Evolutionary conservation across 1,140 invertebrate genomes (phyloP).

Genomic region (Bombyx mandarina): DNA sequence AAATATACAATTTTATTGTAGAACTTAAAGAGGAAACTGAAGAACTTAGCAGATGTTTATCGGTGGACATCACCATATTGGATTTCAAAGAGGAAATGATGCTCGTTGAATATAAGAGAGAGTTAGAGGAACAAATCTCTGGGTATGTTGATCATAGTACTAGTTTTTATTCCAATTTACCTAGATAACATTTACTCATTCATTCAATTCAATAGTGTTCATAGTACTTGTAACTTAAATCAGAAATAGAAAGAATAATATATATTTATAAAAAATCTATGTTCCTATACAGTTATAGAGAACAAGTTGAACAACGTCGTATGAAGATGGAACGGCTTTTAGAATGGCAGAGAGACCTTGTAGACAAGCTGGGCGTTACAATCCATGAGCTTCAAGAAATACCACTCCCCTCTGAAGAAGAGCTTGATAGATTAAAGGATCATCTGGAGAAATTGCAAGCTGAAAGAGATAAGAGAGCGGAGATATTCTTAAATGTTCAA

Average conservation of each 20-base stretch:
- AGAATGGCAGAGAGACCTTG: constrained; percentile 56
- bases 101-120: constrained; percentile 48
- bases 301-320: constrained; percentile 50
- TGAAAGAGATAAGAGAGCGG: constrained; percentile 69
- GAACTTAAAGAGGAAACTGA: constrained; percentile 57
- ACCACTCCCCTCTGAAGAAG: constrained; percentile 67
- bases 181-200: not conserved
- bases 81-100: constrained; percentile 54
- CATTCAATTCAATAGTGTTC: too few species aligned
- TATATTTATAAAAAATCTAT: not conserved
- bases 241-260: too few species aligned
- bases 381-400: constrained; percentile 55
- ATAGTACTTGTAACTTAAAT: too few species aligned
- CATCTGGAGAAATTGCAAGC: constrained; percentile 70
- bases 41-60: constrained; percentile 48
- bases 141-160: constrained; percentile 28
- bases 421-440: constrained; percentile 64
- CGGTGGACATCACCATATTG: constrained; percentile 49
- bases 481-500: constrained; percentile 68
- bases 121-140: constrained; percentile 51
- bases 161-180: not conserved
- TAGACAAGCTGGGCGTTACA: constrained; percentile 58
- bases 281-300: constrained; percentile 36
- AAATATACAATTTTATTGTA: constrained; percentile 9
- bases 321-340: constrained; percentile 50